These are phyloP conservation scores for Furnarius figulus DNA, from an alignment of 2,113 vertebrate genomes.

Conservation along the genomic window DNA sequence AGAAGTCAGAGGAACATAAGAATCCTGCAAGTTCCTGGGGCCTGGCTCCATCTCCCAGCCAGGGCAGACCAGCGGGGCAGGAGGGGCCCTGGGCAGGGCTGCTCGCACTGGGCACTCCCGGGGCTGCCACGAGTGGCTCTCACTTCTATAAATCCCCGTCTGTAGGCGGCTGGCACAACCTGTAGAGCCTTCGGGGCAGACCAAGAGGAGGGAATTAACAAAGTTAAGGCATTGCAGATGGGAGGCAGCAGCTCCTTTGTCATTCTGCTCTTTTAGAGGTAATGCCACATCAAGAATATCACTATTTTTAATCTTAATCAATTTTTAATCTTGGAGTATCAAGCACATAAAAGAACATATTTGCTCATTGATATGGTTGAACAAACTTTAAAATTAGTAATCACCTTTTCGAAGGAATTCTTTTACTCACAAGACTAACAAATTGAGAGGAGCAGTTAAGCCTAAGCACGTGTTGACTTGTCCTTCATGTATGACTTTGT, in stretches of 20 bases:
- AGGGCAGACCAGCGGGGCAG: not conserved
- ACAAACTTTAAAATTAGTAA: not conserved
- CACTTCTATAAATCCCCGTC: slow-evolving; percentile 88
- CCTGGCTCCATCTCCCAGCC: not conserved
- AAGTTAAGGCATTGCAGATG: not conserved
- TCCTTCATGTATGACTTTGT: not conserved
- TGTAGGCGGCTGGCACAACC: slow-evolving; percentile 91
- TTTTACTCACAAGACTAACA: not conserved
- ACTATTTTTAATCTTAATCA: not conserved
- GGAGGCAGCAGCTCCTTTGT: not conserved
- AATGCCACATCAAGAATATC: rapidly evolving
- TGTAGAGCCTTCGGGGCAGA: slow-evolving; percentile 84
- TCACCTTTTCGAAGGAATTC: not conserved
- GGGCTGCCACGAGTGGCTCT: not conserved
- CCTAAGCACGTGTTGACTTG: not conserved
- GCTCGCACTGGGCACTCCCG: not conserved
- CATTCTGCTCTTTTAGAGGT: not conserved
- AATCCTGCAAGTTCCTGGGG: not conserved
- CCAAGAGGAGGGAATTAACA: not conserved
- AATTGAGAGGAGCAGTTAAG: not conserved
- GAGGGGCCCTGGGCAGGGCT: not conserved
- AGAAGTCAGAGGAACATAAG: not conserved
- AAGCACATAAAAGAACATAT: not conserved
- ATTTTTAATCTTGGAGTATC: not conserved
- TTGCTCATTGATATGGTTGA: not conserved